phyloP scores from a whole-genome alignment of 2,888 invertebrate genomes.

The Lamellibrachia columna region DNA sequence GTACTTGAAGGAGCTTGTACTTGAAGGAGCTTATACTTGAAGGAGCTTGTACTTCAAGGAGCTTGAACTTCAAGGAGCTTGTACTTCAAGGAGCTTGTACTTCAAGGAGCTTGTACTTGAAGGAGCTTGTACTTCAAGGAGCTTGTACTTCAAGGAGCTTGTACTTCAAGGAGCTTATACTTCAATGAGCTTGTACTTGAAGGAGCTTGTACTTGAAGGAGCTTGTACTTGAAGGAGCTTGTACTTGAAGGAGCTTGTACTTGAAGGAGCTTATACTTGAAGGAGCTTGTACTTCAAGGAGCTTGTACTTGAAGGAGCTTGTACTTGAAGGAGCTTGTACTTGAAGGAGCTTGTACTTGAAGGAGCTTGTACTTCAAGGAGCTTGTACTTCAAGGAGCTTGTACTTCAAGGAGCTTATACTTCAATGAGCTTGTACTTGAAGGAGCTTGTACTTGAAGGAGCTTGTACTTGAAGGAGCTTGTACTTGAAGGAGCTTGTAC shows the following conservation, averaged over 20 bases:
- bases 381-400: neutral
- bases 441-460: neutral
- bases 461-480: neutral
- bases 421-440: neutral
- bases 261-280: no score
- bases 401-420: neutral
- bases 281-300: neutral
- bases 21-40: neutral
- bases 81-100: neutral
- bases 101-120: neutral
- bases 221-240: no score
- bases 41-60: neutral
- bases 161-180: no score
- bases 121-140: neutral
- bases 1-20: neutral
- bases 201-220: no score
- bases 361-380: neutral
- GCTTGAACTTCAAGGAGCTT: neutral
- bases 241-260: no score
- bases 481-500: neutral
- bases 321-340: no score
- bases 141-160: no score
- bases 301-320: neutral
- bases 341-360: neutral
- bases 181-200: no score